A percentile compares a stretch with the other conserved stretches of the same genome.
phyloP scores from a whole-genome alignment of 2,888 invertebrate genomes.

The Pammene fasciana region DNA sequence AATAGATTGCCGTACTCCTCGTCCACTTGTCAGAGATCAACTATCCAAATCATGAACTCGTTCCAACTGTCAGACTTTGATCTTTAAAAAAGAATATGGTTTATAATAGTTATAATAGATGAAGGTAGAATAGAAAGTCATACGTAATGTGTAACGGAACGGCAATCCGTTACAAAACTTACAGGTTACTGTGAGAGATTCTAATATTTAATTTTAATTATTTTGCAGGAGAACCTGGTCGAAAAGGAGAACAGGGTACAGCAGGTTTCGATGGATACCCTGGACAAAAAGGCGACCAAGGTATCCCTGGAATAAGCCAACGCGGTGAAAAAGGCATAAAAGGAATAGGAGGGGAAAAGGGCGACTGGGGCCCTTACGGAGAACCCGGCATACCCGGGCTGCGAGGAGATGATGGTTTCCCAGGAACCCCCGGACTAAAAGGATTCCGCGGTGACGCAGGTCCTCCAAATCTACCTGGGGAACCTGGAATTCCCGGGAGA shows the following conservation, averaged over 20 bases:
- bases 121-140: too few species aligned
- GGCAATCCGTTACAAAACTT: too few species aligned
- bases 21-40: too few species aligned
- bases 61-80: too few species aligned
- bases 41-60: too few species aligned
- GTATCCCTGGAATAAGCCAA: slow-evolving; percentile 66
- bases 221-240: slow-evolving; percentile 52
- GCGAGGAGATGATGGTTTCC: slow-evolving; percentile 85
- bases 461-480: slow-evolving; percentile 69
- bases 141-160: too few species aligned
- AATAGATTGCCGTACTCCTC: too few species aligned
- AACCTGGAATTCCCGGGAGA: slow-evolving; percentile 68
- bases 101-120: too few species aligned
- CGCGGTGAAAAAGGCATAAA: slow-evolving; percentile 82
- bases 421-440: slow-evolving; percentile 84
- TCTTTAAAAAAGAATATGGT: too few species aligned
- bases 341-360: slow-evolving; percentile 86
- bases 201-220: not conserved
- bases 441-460: slow-evolving; percentile 80
- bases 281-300: slow-evolving; percentile 67
- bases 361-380: slow-evolving; percentile 86
- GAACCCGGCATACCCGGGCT: slow-evolving; percentile 76
- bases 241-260: slow-evolving; percentile 66
- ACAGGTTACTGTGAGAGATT: too few species aligned
- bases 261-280: slow-evolving; percentile 55